Evolutionary conservation across 2,888 invertebrate species (phyloP).

Genomic region (Leptinotarsa tumamoca): DNA sequence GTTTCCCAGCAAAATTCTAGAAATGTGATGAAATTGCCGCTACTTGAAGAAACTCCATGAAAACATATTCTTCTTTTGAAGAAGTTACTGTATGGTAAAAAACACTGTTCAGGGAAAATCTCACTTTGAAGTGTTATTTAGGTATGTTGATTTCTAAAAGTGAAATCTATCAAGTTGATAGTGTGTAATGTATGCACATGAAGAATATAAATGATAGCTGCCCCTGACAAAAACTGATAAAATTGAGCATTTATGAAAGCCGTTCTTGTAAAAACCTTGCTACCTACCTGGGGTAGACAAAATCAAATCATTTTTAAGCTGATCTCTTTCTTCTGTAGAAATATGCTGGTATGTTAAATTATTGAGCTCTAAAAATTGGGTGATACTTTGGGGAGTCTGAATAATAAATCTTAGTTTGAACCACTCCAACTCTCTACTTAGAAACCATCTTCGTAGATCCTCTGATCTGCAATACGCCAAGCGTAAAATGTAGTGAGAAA

Average conservation of each 20-base stretch:
- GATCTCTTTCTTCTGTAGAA: conserved; percentile 75
- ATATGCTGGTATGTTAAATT: conserved; percentile 77
- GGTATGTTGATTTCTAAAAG: no score
- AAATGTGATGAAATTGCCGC: no score
- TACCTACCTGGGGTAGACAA: conserved; percentile 71
- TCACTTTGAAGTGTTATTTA: no score
- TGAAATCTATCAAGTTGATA: no score
- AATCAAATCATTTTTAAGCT: conserved; percentile 72
- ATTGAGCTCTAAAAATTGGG: conserved; percentile 75
- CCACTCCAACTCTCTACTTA: conserved; percentile 88
- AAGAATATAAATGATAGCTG: no score
- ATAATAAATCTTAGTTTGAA: conserved; percentile 84
- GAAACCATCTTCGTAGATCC: conserved; percentile 89
- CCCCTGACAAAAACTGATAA: no score
- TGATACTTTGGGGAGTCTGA: conserved; percentile 72
- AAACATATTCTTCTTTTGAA: no score
- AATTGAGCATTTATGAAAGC: not conserved
- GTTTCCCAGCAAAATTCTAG: no score
- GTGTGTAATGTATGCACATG: no score
- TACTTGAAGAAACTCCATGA: no score
- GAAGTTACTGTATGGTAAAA: no score
- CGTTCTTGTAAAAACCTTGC: not conserved
- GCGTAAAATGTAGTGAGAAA: conserved; percentile 93
- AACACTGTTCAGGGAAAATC: no score
- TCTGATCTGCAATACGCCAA: conserved; percentile 91